Evolutionary conservation across 2,797 vertebrate species (phyloP), one percentile per base, ranked within the genome.

Genomic region (Lindbergichthys nudifrons): DNA sequence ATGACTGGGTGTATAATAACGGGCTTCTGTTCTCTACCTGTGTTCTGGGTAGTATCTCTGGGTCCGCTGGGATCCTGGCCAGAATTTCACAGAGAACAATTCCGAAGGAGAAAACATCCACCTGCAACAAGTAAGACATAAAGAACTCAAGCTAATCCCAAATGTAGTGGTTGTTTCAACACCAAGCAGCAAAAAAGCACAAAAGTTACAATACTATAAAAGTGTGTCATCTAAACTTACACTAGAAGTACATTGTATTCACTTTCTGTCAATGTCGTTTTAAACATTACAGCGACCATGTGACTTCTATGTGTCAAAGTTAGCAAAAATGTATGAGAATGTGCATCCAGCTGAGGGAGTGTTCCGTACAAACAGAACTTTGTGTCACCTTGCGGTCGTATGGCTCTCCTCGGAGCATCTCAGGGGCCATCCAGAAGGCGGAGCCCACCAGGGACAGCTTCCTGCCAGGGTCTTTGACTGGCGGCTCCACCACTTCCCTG

Each of bases 381-480:
- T 14, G 15, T 53, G 3, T 13, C 84, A 96, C 96, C 94, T 97
- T 97, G 60, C 94, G 92, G 90, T 97, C 96, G 0, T 97, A 97
- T 0, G 93, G 96, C 72, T 97, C 96, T 42, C 96, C 96, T 1
- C 96, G 86, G 47, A 97, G 92, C 96, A 97, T 97, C 88, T 97
- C 96, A 0, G 96, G 96, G 8, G 96, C 96, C 96, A 97, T 97
- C 96, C 96, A 97, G 89, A 96, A 97, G 30, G 96, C 96, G 0
- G 96, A 97, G 42, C 96, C 96, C 70, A 97, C 96, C 63, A 97
- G 83, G 0, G 96, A 97, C 10, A 97, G 85, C 81, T 97, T 97
- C 87, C 96, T 92, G 60, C 91, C 94, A 0, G 86, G 85, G 62
- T 95, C 93, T 70, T 96, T 95, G 19, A 92, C 88, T 0, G 96